phyloP scores from a whole-genome alignment of 2,797 vertebrate species.

The Muraenolepis orangiensis region DNA sequence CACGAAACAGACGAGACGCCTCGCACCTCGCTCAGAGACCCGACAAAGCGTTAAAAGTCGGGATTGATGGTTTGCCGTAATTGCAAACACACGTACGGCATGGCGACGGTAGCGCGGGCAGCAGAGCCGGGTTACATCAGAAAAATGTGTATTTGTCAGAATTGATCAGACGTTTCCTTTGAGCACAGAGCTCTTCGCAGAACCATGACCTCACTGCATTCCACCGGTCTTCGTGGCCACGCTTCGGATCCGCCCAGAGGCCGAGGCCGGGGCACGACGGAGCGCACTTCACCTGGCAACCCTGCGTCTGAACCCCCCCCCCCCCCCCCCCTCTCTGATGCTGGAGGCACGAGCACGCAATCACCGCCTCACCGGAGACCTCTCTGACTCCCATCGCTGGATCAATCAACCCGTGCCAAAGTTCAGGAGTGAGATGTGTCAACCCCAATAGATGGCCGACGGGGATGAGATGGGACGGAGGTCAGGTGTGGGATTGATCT shows the following conservation, averaged over 20 bases:
- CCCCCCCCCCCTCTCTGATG: slow-evolving; percentile 44
- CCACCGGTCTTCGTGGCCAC: slow-evolving; percentile 53
- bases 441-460: slow-evolving; percentile 61
- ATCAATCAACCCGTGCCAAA: slow-evolving; percentile 60
- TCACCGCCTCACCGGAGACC: slow-evolving; percentile 57
- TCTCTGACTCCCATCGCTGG: slow-evolving; percentile 54
- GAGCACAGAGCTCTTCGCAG: slow-evolving; percentile 49
- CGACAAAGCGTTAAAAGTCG: background rate
- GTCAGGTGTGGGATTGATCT: slow-evolving; percentile 62
- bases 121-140: background rate
- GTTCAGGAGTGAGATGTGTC: slow-evolving; percentile 62
- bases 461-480: slow-evolving; percentile 58
- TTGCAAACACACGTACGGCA: no score
- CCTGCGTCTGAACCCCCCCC: slow-evolving; percentile 46
- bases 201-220: slow-evolving; percentile 66
- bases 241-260: slow-evolving; percentile 46
- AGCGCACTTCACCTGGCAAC: slow-evolving; percentile 61
- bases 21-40: background rate
- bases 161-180: slow-evolving; percentile 49
- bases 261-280: slow-evolving; percentile 23
- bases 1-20: no score
- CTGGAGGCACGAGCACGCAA: slow-evolving; percentile 56
- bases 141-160: background rate
- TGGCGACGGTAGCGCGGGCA: background rate
- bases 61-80: background rate